Conservation (phyloP, 2,113 vertebrate genomes). For the Acanthochromis polyacanthus region DNA sequence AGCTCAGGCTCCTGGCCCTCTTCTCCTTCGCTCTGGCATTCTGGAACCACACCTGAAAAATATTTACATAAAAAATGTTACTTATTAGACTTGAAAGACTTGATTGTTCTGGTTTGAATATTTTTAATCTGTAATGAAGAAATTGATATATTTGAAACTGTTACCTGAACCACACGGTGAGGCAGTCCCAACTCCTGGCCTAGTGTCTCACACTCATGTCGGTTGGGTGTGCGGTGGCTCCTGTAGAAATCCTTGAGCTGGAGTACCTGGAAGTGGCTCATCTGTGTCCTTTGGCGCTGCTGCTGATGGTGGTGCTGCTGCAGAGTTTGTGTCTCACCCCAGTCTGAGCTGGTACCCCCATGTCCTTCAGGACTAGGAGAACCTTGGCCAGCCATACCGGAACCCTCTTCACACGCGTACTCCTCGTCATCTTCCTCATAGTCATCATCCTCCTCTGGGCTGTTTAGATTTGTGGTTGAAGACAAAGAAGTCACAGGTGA, state of each 20-base stretch:
- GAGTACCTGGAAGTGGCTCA: constrained; percentile 87
- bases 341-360: constrained; percentile 90
- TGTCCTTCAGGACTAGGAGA: constrained; percentile 93
- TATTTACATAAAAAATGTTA: constrained; percentile 15
- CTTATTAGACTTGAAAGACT: background rate
- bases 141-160: background rate
- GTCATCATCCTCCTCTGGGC: constrained; percentile 93
- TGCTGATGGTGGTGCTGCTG: constrained; percentile 87
- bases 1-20: constrained; percentile 88
- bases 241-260: constrained; percentile 83
- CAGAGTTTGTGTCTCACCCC: constrained; percentile 89
- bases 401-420: constrained; percentile 93
- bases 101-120: fast-evolving
- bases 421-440: constrained; percentile 95
- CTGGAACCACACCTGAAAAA: constrained; percentile 93
- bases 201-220: constrained; percentile 95
- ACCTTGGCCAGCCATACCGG: constrained; percentile 93
- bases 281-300: constrained; percentile 88
- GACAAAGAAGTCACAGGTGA: constrained; percentile 89
- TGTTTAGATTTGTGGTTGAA: constrained; percentile 89
- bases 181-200: constrained; percentile 97
- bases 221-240: constrained; percentile 89
- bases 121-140: background rate
- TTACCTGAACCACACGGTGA: constrained; percentile 95
- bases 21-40: constrained; percentile 97